Conservation (phyloP, 2,888 invertebrate species). For the Stenurella melanura region DNA sequence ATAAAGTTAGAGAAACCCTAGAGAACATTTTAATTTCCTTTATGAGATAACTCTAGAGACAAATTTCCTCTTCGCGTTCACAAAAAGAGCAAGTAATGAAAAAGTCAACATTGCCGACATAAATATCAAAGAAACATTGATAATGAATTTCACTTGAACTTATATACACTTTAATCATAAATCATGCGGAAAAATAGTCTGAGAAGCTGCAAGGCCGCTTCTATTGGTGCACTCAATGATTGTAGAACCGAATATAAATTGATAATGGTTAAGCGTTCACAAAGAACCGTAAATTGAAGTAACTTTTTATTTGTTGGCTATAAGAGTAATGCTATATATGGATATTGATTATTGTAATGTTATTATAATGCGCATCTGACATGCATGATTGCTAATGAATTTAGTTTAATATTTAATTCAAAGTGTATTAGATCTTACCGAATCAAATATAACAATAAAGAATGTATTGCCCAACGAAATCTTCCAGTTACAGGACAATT, state of each 20-base stretch:
- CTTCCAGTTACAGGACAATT: no score
- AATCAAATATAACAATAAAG: no score
- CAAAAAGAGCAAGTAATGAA: conserved; percentile 27
- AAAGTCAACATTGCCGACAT: conserved; percentile 29
- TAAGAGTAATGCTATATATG: no score
- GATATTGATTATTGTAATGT: no score
- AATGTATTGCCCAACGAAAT: no score
- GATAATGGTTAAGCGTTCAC: not conserved
- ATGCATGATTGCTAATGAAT: no score
- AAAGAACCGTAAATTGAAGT: no score
- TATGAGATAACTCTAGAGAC: conserved; percentile 17
- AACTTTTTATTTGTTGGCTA: no score
- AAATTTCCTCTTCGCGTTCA: conserved; percentile 24
- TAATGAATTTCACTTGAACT: conserved; percentile 35
- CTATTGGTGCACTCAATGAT: not conserved
- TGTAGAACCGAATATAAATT: not conserved
- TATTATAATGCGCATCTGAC: no score
- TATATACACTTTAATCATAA: conserved; percentile 33
- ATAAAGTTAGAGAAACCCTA: not conserved
- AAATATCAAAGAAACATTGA: conserved; percentile 32
- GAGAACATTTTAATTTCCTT: conserved; percentile 32
- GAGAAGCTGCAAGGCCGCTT: not conserved
- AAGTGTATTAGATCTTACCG: no score
- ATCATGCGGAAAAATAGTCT: conserved; percentile 27
- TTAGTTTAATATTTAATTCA: no score